Evolutionary conservation across 1,140 invertebrate genomes (phyloP), one percentile per base, ranked within the genome.

Genomic region (Eurosta solidaginis): DNA sequence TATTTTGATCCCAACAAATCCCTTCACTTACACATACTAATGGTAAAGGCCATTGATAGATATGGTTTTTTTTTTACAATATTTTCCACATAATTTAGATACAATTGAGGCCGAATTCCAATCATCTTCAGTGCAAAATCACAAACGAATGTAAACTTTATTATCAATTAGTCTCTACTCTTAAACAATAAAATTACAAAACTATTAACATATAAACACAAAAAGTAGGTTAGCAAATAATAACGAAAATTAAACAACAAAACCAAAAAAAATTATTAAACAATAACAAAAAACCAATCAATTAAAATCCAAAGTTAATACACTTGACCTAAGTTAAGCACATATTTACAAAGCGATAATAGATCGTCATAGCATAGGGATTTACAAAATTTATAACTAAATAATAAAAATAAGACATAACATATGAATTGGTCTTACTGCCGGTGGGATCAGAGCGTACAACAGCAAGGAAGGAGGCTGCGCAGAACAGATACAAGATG

Each of bases 331-430:
- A 86, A 27, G 79, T 85, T 74, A 86, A 78, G 68, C 82, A 86
- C 36, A 81, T 82, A 76, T 85, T 81, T 42, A 82, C 85, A 80
- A 86, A 84, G 74, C 85, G 83, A 82, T 85, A 86, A 68, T 83
- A 86, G 59, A 86, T 81, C 42, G 85, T 83, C 83, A 86, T 86
- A 25, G 85, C 85, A 77, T 84, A 86, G 0, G 85, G 85, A 81
- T 86, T 86, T 74, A 86, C 82, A 82, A 86, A 86, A 77, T 86
- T 86, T 47, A 86, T 79, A 76, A 85, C 63, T 49, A 86, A 78
- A 81, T 86, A 86, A 77, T 86, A 86, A 63, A 86, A 86, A 80
- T 86, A 86, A 29, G 85, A 86, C 83, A 86, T 83, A 80, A 86
- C 83, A 59, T 86, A 85, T 40, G 83, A 83, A 81, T 83, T 84